Evolutionary conservation across 2,113 vertebrate genomes (phyloP), one percentile per base, ranked within the genome.

Genomic region (Callipepla squamata): DNA sequence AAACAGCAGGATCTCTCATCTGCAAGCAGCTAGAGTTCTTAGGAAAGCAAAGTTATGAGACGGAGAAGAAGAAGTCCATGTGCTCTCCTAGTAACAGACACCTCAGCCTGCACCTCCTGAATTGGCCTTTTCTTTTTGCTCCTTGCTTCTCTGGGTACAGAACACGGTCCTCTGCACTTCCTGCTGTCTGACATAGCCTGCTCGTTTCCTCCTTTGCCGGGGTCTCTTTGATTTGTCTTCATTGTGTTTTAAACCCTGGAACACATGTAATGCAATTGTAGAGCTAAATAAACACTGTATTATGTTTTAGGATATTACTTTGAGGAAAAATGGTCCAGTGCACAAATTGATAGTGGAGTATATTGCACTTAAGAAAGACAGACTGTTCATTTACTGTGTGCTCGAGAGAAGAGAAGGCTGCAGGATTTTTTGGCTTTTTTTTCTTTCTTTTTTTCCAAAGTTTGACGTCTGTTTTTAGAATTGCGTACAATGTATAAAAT

Each of bases 161-260:
- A 80, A 13, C 47, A 23, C 8, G 9, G 8, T 74, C 61, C 79
- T 21, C 25, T 42, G 53, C 6, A n/a, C 78, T 77, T 63, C 45
- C 42, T 47, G 59, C 66, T 5, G 0, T 38, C 62, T 70, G 38
- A 5, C 0, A 0, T 6, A 66, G 73, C 44, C 87, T 1, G 0
- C 34, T 28, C 57, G 38, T 38, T 1, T 1, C 6, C 57, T 85
- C 61, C 85, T 93, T 94, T 92, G 67, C 76, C 47, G 47, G 67
- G 55, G 57, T 75, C 90, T 93, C 89, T 86, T 53, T 96, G 80
- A 84, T 96, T 81, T 90, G 77, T 96, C 92, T 95, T 94, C 83
- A 79, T 95, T 96, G 86, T 93, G 69, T 90, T 93, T 96, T 95
- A 95, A 96, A 84, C 83, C 90, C 88, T 80, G 86, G 92, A 93